Evolutionary conservation across 92 coral and sea anemone species (phyloP).

Genomic region (Phenganax marumi): DNA sequence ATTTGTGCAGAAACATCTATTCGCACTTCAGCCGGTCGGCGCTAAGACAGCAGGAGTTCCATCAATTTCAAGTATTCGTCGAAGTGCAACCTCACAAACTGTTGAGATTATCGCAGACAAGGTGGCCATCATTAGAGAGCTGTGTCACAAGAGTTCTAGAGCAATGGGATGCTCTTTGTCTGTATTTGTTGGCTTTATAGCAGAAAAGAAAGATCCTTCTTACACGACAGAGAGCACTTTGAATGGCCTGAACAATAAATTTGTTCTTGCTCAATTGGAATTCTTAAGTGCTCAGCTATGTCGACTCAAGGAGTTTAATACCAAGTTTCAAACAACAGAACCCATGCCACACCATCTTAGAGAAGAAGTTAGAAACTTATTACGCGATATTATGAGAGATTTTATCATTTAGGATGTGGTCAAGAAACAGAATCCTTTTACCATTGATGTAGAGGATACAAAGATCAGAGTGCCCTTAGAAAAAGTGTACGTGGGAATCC

Average conservation of each 20-base stretch:
- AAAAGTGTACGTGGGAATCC: conserved; percentile 9
- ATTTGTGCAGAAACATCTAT: conserved; percentile 49
- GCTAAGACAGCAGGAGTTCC: conserved; percentile 47
- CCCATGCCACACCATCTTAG: not conserved
- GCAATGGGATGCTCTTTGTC: conserved; percentile 60
- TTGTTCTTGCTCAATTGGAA: not conserved
- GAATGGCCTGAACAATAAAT: conserved; percentile 9
- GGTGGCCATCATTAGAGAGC: conserved; percentile 57
- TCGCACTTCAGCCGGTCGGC: conserved; percentile 53
- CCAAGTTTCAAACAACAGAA: conserved; percentile 10
- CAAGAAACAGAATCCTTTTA: conserved; percentile 5
- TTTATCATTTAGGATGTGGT: not conserved
- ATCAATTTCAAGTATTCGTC: conserved; percentile 49
- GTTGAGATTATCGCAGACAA: conserved; percentile 52
- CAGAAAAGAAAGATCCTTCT: conserved; percentile 14
- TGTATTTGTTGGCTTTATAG: conserved; percentile 28
- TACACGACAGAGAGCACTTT: not conserved
- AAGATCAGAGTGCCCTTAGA: not conserved
- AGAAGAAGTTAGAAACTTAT: not conserved
- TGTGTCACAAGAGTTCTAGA: conserved; percentile 54
- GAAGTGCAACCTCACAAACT: conserved; percentile 48
- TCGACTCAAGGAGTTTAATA: conserved; percentile 4
- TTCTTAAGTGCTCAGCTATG: not conserved
- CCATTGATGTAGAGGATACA: not conserved
- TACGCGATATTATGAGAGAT: not conserved